Conservation (phyloP, 1,140 invertebrate genomes). For the Drosophila sulfurigaster region DNA sequence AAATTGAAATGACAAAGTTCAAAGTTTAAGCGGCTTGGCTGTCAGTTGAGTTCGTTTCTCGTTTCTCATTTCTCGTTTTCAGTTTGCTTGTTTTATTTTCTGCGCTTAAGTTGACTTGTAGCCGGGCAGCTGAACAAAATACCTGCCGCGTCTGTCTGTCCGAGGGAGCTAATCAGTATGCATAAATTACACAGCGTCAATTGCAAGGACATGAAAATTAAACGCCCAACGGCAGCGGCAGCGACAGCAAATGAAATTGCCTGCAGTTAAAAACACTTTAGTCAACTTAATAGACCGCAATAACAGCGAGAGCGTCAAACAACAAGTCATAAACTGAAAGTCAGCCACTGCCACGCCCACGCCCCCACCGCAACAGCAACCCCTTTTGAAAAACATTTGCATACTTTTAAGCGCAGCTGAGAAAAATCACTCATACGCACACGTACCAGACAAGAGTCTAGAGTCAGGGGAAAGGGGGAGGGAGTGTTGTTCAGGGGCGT, state of each 20-base stretch:
- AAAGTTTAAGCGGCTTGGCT: conserved; percentile 84
- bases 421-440: conserved; percentile 82
- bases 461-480: conserved; percentile 2
- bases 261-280: conserved; percentile 81
- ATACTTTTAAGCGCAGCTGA: conserved; percentile 79
- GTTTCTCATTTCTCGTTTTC: conserved; percentile 5
- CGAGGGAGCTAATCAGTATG: conserved; percentile 57
- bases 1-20: conserved; percentile 85
- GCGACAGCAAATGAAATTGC: conserved; percentile 73
- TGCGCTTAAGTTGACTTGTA: conserved; percentile 51
- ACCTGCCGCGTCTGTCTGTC: conserved; percentile 33
- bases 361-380: conserved; percentile 36
- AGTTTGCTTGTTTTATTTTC: conserved; percentile 5
- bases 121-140: conserved; percentile 13
- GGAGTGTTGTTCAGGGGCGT: conserved; percentile 47
- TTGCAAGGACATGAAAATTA: conserved; percentile 63
- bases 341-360: conserved; percentile 64
- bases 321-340: conserved; percentile 67
- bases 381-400: conserved; percentile 67
- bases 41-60: conserved; percentile 62
- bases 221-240: conserved; percentile 52
- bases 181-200: conserved; percentile 62
- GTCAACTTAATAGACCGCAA: conserved; percentile 41
- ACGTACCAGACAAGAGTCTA: conserved; percentile 11
- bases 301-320: conserved; percentile 23